phyloP scores from a whole-genome alignment of 2,888 invertebrate genomes.

The Microctonus brassicae region DNA sequence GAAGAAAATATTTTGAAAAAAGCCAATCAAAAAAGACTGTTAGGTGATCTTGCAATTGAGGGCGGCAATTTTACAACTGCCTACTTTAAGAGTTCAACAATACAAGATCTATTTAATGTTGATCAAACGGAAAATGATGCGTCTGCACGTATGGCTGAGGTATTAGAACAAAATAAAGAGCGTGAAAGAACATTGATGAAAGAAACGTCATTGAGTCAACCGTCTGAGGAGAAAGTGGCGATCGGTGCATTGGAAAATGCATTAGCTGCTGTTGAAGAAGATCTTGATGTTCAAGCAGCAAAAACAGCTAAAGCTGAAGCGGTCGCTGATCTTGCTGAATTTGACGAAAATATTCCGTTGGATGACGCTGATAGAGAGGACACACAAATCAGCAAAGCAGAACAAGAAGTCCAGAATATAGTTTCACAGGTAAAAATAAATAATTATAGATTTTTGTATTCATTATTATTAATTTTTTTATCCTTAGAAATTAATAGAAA shows the following conservation, averaged over 20 bases:
- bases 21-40: conserved; percentile 95
- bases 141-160: conserved; percentile 73
- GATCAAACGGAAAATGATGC: conserved; percentile 77
- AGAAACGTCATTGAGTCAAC: conserved; percentile 44
- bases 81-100: conserved; percentile 92
- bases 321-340: conserved; percentile 91
- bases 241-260: conserved; percentile 83
- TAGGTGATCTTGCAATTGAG: conserved; percentile 98
- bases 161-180: conserved; percentile 71
- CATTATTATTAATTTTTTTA: background rate
- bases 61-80: conserved; percentile 99
- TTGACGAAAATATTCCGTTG: conserved; percentile 94
- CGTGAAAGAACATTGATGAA: conserved; percentile 65
- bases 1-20: conserved; percentile 99
- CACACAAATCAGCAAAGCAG: conserved; percentile 79
- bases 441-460: background rate
- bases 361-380: conserved; percentile 75
- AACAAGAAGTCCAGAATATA: conserved; percentile 79
- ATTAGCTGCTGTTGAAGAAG: conserved; percentile 93
- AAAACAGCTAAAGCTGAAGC: conserved; percentile 91
- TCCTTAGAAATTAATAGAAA: no score
- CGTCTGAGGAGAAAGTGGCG: conserved; percentile 73
- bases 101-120: conserved; percentile 91
- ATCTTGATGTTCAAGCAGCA: conserved; percentile 93
- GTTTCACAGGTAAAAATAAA: conserved; percentile 77